Percentiles rank a stretch among this genome's conserved stretches.
phyloP scores from a whole-genome alignment of 2,888 invertebrate genomes.

The Andrena haemorrhoa region DNA sequence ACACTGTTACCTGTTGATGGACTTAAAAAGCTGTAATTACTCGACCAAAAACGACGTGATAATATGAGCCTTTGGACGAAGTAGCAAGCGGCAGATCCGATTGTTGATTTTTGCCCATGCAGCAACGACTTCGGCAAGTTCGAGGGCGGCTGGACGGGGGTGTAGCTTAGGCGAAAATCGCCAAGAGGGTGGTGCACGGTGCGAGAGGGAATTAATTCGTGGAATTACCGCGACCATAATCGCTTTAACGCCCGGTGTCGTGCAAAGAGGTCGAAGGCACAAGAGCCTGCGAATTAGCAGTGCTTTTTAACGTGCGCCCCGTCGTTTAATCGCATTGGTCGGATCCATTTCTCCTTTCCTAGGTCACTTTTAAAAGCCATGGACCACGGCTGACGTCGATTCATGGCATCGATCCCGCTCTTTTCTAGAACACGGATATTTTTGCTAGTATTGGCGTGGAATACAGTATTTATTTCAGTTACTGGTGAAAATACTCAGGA shows the following conservation, averaged over 20 bases:
- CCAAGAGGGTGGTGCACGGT: constrained; percentile 44
- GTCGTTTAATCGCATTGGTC: constrained; percentile 70
- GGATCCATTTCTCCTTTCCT: constrained; percentile 63
- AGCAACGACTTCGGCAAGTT: constrained; percentile 32
- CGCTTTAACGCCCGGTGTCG: constrained; percentile 66
- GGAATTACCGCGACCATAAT: constrained; percentile 73
- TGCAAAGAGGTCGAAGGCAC: constrained; percentile 67
- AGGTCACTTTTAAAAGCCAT: constrained; percentile 37
- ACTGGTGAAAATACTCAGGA: not conserved
- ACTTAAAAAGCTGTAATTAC: not conserved
- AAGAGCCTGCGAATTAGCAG: constrained; percentile 75
- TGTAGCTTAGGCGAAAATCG: constrained; percentile 40
- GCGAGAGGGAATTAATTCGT: constrained; percentile 69
- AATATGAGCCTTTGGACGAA: not conserved
- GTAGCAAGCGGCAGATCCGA: constrained; percentile 26
- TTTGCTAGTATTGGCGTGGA: not conserved
- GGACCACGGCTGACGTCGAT: constrained; percentile 19
- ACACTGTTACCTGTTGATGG: not conserved
- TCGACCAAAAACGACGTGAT: not conserved
- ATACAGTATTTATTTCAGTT: not conserved
- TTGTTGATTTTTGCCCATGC: constrained; percentile 28
- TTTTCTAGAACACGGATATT: constrained; percentile 16
- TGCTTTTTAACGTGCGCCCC: constrained; percentile 69
- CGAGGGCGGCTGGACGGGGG: not conserved
- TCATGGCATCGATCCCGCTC: constrained; percentile 8